phyloP scores from a whole-genome alignment of 2,113 vertebrate genomes.

The Rana temporaria region DNA sequence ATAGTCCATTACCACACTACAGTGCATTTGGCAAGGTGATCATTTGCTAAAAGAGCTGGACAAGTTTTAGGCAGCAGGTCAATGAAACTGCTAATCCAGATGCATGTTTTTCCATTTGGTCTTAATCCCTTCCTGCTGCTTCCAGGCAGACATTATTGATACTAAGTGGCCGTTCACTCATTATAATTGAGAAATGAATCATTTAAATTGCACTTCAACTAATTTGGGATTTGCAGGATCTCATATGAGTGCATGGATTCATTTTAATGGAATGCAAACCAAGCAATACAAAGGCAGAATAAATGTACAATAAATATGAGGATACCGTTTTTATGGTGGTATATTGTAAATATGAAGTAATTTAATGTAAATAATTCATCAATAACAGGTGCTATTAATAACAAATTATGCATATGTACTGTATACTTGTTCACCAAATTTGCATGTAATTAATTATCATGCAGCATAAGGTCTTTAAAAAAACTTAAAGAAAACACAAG shows the following conservation, averaged over 20 bases:
- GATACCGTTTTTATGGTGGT: not conserved
- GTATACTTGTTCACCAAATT: too few relatives aligned
- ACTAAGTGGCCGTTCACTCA: slow-evolving; percentile 56
- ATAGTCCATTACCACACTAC: slow-evolving; percentile 48
- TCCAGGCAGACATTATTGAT: slow-evolving; percentile 57
- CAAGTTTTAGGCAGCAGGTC: slow-evolving; percentile 58
- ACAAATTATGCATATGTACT: too few relatives aligned
- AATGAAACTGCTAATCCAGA: slow-evolving; percentile 58
- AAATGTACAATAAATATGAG: not conserved
- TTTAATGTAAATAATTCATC: too few relatives aligned
- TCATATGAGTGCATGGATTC: slow-evolving; percentile 47
- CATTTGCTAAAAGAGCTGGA: slow-evolving; percentile 56
- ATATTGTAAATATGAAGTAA: too few relatives aligned
- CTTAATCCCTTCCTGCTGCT: slow-evolving; percentile 58
- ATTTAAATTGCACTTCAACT: slow-evolving; percentile 57
- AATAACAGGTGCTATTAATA: too few relatives aligned
- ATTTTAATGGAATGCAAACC: slow-evolving; percentile 46
- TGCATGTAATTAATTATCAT: too few relatives aligned
- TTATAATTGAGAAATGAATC: slow-evolving; percentile 56
- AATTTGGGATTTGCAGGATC: slow-evolving; percentile 56
- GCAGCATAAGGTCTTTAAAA: too few relatives aligned
- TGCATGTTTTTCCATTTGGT: slow-evolving; percentile 56
- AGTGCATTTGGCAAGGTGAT: slow-evolving; percentile 54
- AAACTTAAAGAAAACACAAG: too few relatives aligned
- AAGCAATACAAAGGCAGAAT: not conserved